These are phyloP conservation scores for Ectropis crepuscularia DNA, from an alignment of 2,888 invertebrate species.

Conservation along the genomic window DNA sequence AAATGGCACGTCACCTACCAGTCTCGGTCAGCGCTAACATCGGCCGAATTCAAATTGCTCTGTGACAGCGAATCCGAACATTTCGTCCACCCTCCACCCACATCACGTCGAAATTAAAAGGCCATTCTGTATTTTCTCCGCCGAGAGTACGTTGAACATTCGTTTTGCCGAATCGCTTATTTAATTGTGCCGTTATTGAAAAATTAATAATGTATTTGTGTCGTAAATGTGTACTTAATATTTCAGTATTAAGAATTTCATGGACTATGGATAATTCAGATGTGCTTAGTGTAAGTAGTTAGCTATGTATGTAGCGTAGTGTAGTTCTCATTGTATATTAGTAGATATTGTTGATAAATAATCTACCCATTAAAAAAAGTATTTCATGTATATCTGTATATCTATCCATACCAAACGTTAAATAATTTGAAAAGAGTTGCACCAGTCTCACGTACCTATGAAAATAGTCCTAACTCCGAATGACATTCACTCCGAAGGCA, in stretches of 20 bases:
- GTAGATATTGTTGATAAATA: too few relatives aligned
- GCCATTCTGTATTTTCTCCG: slow-evolving; percentile 17
- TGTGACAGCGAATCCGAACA: slow-evolving; percentile 11
- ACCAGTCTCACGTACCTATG: too few relatives aligned
- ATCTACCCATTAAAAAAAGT: too few relatives aligned
- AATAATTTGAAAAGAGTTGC: too few relatives aligned
- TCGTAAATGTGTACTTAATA: background rate
- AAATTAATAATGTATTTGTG: background rate
- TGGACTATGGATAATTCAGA: background rate
- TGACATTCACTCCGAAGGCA: too few relatives aligned
- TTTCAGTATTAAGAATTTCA: background rate
- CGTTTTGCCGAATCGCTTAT: slow-evolving; percentile 49
- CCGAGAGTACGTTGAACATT: slow-evolving; percentile 30
- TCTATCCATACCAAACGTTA: too few relatives aligned
- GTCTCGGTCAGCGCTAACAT: slow-evolving; percentile 8
- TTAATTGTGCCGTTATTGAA: slow-evolving; percentile 42
- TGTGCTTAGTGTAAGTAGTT: background rate
- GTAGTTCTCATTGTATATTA: background rate
- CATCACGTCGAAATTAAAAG: slow-evolving; percentile 24
- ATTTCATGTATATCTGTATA: too few relatives aligned
- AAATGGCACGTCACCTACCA: slow-evolving; percentile 8
- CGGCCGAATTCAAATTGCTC: slow-evolving; percentile 16
- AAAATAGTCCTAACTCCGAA: too few relatives aligned
- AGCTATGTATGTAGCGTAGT: background rate
- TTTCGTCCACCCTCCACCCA: slow-evolving; percentile 11